These are phyloP conservation scores for Paracanthobrama guichenoti DNA, from an alignment of 2,113 vertebrate genomes.

Conservation along the genomic window DNA sequence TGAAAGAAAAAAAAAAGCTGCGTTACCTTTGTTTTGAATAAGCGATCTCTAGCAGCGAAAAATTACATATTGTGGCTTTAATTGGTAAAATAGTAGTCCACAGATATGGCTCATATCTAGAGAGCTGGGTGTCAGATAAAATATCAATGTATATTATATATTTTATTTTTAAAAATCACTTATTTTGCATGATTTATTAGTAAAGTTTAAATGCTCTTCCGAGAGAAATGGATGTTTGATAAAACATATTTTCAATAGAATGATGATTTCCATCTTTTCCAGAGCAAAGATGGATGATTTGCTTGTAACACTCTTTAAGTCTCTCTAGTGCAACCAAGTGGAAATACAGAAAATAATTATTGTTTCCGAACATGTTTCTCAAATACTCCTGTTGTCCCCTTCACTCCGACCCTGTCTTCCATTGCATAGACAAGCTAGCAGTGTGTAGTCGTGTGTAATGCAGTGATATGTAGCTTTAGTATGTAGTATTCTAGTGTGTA, in stretches of 20 bases:
- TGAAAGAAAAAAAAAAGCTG: too few relatives aligned
- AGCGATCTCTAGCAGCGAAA: too few relatives aligned
- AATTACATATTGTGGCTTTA: not conserved
- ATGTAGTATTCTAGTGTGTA: not conserved
- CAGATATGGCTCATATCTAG: not conserved
- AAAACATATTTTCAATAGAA: not conserved
- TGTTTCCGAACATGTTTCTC: not conserved
- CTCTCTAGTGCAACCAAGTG: not conserved
- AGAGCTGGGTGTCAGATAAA: not conserved
- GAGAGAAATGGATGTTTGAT: too few relatives aligned
- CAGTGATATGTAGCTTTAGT: not conserved
- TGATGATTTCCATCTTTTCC: not conserved
- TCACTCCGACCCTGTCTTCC: not conserved
- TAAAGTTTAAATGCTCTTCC: not conserved
- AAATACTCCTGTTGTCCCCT: not conserved
- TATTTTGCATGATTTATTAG: not conserved
- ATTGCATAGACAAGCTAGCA: not conserved
- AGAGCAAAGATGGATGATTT: not conserved
- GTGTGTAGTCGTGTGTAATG: not conserved
- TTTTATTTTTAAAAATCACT: not conserved
- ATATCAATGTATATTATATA: not conserved
- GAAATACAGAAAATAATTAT: not conserved
- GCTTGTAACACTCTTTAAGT: not conserved
- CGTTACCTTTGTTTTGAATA: too few relatives aligned
- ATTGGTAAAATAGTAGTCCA: not conserved